phyloP scores from a whole-genome alignment of 2,113 vertebrate genomes.

The Struthio camelus region DNA sequence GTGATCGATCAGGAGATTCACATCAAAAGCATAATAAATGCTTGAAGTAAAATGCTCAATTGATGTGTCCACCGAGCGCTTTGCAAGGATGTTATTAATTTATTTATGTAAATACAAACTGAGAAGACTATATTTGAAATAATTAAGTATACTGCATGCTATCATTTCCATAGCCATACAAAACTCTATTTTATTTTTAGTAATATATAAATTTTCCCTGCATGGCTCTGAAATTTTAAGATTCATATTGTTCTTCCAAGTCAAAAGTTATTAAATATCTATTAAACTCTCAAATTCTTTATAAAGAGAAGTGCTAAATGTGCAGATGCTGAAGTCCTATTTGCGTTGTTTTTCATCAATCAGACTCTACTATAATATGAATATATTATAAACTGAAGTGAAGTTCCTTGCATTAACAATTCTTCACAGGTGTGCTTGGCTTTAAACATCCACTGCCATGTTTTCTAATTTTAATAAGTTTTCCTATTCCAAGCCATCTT shows the following conservation, averaged over 20 bases:
- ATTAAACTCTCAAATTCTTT: constrained; percentile 40
- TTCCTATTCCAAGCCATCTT: constrained; percentile 40
- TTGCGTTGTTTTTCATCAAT: constrained; percentile 62
- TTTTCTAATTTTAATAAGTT: constrained; percentile 46
- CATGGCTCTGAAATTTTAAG: not conserved
- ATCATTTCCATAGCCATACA: not conserved
- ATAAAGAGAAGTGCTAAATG: constrained; percentile 58
- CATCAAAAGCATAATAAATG: not conserved
- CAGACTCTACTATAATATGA: constrained; percentile 36
- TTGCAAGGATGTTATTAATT: not conserved
- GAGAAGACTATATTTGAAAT: not conserved
- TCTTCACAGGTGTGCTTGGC: not conserved
- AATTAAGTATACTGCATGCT: not conserved
- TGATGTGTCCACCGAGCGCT: not conserved
- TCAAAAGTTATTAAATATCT: constrained; percentile 38
- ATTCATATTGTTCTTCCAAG: not conserved
- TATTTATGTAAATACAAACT: not conserved
- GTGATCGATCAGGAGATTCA: not conserved
- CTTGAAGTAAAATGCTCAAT: not conserved
- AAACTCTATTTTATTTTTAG: not conserved
- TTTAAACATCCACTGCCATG: not conserved
- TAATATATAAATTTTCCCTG: not conserved
- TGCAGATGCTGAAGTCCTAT: constrained; percentile 12
- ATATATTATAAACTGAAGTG: constrained; percentile 52
- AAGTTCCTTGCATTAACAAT: not conserved